Conservation (phyloP, 2,797 vertebrate genomes). For the Rhinichthys osculus region DNA sequence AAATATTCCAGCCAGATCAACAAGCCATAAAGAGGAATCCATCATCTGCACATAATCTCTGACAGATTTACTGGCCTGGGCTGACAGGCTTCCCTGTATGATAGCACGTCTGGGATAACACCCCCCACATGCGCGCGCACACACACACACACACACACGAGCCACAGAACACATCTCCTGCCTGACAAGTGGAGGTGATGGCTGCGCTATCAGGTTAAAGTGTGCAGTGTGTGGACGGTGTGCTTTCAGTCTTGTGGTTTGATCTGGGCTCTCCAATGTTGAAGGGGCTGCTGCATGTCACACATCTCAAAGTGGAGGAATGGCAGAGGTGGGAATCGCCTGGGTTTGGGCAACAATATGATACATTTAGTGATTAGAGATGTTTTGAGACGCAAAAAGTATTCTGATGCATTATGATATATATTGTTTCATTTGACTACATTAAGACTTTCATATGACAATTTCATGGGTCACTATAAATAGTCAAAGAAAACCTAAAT, state of each 20-base stretch:
- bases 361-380: neutral
- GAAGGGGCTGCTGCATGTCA: neutral
- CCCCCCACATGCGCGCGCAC: neutral
- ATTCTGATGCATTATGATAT: neutral
- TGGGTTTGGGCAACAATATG: neutral
- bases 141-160: neutral
- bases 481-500: neutral
- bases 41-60: slow-evolving; percentile 75
- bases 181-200: slow-evolving; percentile 35
- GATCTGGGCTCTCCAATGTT: slow-evolving; percentile 27
- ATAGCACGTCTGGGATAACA: slow-evolving; percentile 48
- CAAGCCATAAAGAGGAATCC: slow-evolving; percentile 75
- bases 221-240: slow-evolving; percentile 11
- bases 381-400: neutral
- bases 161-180: neutral
- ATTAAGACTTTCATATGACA: neutral
- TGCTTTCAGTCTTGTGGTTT: slow-evolving; percentile 31
- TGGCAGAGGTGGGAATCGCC: neutral
- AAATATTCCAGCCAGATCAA: slow-evolving; percentile 77
- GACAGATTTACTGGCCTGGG: slow-evolving; percentile 69
- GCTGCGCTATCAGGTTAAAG: slow-evolving; percentile 31
- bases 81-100: slow-evolving; percentile 53
- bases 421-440: neutral
- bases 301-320: neutral
- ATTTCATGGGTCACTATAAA: neutral